These are phyloP conservation scores for Protonemura montana DNA, from an alignment of 2,888 invertebrate species.

Conservation along the genomic window DNA sequence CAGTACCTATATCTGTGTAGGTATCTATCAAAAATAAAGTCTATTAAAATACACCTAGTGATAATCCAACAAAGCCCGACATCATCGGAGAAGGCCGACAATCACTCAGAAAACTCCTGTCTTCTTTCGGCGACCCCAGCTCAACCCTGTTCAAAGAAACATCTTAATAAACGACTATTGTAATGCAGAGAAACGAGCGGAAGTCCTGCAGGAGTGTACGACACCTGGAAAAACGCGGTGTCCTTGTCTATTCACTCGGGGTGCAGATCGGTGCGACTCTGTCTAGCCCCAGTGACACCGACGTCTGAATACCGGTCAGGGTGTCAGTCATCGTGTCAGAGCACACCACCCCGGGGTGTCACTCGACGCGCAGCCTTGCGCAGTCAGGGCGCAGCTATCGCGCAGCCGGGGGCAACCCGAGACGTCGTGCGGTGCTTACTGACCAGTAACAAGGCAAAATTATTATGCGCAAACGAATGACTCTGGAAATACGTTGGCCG, in stretches of 20 bases:
- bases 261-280: background rate
- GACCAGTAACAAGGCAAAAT: background rate
- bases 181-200: conserved; percentile 8
- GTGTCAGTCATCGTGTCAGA: conserved; percentile 15
- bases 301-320: background rate
- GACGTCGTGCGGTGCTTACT: conserved; percentile 17
- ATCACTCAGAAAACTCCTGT: conserved; percentile 24
- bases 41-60: background rate
- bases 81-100: conserved; percentile 15
- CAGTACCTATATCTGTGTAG: background rate
- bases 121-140: conserved; percentile 8
- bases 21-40: background rate
- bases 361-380: background rate
- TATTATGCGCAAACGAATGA: background rate
- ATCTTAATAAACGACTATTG: conserved; percentile 34
- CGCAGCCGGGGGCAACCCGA: background rate
- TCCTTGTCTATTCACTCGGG: background rate
- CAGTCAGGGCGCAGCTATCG: background rate
- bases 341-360: background rate
- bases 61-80: background rate
- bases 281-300: background rate
- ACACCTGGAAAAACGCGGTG: background rate
- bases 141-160: conserved; percentile 32
- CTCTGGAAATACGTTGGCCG: conserved; percentile 8
- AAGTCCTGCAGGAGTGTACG: background rate